Percentiles rank a stretch among this genome's conserved stretches.
Evolutionary conservation across 1,140 invertebrate species (phyloP).

Genomic region (Drosophila pectinifera): DNA sequence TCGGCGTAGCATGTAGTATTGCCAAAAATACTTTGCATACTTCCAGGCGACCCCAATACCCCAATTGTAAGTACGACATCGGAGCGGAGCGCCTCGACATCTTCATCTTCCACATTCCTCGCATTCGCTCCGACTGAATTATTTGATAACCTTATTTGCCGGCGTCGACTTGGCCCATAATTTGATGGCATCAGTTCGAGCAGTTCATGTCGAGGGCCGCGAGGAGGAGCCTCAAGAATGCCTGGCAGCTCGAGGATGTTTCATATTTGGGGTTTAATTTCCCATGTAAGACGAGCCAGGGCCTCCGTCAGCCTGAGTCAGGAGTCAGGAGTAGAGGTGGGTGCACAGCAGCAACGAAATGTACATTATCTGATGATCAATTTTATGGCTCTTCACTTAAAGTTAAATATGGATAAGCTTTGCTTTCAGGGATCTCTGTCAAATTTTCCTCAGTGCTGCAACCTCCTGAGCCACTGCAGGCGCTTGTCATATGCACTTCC

Average conservation of each 20-base stretch:
- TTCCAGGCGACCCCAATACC: slow-evolving; percentile 21
- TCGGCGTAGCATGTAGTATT: slow-evolving; percentile 13
- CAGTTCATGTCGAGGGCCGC: slow-evolving; percentile 42
- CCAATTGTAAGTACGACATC: slow-evolving; percentile 23
- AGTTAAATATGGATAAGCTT: not conserved
- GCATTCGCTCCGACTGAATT: slow-evolving; percentile 57
- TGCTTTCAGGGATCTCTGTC: not conserved
- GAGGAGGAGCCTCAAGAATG: slow-evolving; percentile 50
- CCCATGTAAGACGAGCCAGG: slow-evolving; percentile 51
- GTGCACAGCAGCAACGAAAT: not conserved
- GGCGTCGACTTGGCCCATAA: slow-evolving; percentile 41
- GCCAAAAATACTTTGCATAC: slow-evolving; percentile 35
- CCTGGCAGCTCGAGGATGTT: slow-evolving; percentile 69
- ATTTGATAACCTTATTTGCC: slow-evolving; percentile 64
- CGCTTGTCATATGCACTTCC: slow-evolving; percentile 75
- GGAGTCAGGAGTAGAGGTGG: no score
- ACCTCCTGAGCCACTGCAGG: slow-evolving; percentile 18
- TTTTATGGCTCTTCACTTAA: not conserved
- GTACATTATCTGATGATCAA: not conserved
- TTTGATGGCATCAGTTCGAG: slow-evolving; percentile 61
- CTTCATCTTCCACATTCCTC: slow-evolving; percentile 56
- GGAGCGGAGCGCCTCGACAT: slow-evolving; percentile 2
- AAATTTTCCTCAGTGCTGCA: slow-evolving; percentile 1
- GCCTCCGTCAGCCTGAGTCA: no score
- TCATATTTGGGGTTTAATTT: slow-evolving; percentile 74